Evolutionary conservation across 2,113 vertebrate species (phyloP), one percentile per base, ranked within the genome.

Genomic region (Atherinomorus stipes): DNA sequence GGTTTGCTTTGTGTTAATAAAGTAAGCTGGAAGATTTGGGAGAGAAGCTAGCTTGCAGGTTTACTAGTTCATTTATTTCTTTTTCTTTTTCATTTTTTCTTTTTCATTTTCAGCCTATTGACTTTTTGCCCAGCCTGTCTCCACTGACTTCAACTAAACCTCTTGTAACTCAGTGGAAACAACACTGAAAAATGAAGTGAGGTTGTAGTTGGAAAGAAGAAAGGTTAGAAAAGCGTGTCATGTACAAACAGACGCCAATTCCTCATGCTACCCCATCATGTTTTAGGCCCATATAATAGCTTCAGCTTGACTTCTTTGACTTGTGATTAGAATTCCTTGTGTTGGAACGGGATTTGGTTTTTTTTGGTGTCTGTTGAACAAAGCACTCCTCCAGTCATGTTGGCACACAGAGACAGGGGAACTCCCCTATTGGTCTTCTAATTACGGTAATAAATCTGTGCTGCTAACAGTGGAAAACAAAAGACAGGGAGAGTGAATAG

Each of bases 361-460:
- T 26, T 25, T 21, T 50, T 45, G 62, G 68, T 62, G 54, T 59
- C 51, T 84, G 49, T 47, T 68, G 21, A 78, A 62, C 38, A 70
- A 58, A 71, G 64, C 38, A n/a, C 40, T 77, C 66, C 74, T 59
- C 64, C 64, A 53, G 71, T 89, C 80, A 59, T 54, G 75, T 79
- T 83, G 52, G 59, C 42, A 52, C 71, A 63, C 75, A 37, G 65
- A 84, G 63, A 50, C 54, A 42, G 49, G 49, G 57, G 21, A 80
- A 57, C 58, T 70, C 64, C 70, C 56, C 23, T 44, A 34, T 87
- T 52, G 62, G 74, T 80, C 73, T 78, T 67, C 52, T 90, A 89
- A 91, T 92, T 89, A 83, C 89, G 78, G 76, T 84, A 84, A 84
- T 90, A 89, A 80, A 87, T 91, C 85, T 85, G 71, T 60, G 76